Evolutionary conservation across 2,113 vertebrate species (phyloP), one percentile per base, ranked within the genome.

Genomic region (Pteruthius melanotis): DNA sequence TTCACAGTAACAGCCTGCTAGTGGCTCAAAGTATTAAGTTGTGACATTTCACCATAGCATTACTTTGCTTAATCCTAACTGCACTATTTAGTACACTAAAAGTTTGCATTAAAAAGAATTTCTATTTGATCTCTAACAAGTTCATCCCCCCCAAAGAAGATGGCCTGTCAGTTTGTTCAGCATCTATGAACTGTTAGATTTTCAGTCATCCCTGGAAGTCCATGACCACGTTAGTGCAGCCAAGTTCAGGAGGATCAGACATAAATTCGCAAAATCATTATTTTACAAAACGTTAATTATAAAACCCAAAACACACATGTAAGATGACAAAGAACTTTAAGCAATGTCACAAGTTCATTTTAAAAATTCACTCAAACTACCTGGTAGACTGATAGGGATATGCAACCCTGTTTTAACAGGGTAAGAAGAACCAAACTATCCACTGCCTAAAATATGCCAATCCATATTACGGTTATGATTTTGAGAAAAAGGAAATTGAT

Each of bases 281-380:
- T 75, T 61, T 31, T 12, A 57, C 10, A 74, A 59, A 80, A 83
- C 0, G 0, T 49, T 54, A 49, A 60, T 54, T 64, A 61, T 47
- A 66, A 81, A 40, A 12, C 13, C 1, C 35, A 33, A 78, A 75
- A 66, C 10, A 39, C n/a, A 61, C 0, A 0, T 12, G 13, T 47
- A 53, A 57, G 26, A 61, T 59, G 49, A 70, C 16, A 71, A 69
- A 71, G 39, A 66, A 39, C 23, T 63, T 68, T 45, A 54, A 54
- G 42, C 22, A 83, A 64, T 1, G 1, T 9, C 9, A 81, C 13
- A 30, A 74, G 45, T 28, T n/a, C 16, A 39, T 72, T 80, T 68
- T 7, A 22, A 89, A 81, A 71, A 88, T 50, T 44, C n/a, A 53
- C 5, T 69, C 49, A 50, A 64, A 64, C 44, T 56, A 72, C 4